Base-by-base conservation (phyloP, 2,888 invertebrate species). In the Neuroscelio doddi region DNA sequence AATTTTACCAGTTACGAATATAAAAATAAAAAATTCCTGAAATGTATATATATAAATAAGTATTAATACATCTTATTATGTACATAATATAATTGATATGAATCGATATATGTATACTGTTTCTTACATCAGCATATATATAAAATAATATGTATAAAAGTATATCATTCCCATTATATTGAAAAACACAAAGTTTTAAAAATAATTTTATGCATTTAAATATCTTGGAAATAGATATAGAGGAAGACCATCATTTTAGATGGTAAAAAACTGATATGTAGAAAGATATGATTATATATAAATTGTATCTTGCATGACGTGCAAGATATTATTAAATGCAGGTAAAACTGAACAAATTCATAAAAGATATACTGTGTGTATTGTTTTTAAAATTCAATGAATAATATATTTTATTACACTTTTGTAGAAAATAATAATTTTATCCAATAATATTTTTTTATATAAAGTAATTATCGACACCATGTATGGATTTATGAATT, bases 51-150 rank as follows among this genome's bases (percentile, higher is more conserved):
- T 34, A 34, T 39, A 5, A 51, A 12, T 32, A 16, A 29, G 1
- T 14, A 39, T 15, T 12, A 21, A 8, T 30, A 30, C 30, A 16
- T 14, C 46, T 56, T 56, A 56, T 32, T 50, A 55, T 24, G 27
- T 39, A 29, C 45, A 55, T 21, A 52, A 34, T 34, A 5, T 34
- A 46, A 39, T 55, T 55, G 55, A 46, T 55, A 55, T 55, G 39
- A 55, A 34, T 53, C 29, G 29, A 29, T 10, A 27, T 27, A 10
- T 8, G 27, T 27, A 9, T 10, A 44, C 14, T 21, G 14, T 27
- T 27, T 44, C 8, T 14, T 38, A 14, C n/a, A 16, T 12, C 26
- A 16, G 10, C 21, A 15, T 21, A 21, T 32, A 36, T 32, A 21
- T n/a, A 49, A 36, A 34, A 14, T 34, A 34, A 12, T 12, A 34